Evolutionary conservation across 2,113 vertebrate species (phyloP), one percentile per base, ranked within the genome.

Genomic region (Heliornis fulica): DNA sequence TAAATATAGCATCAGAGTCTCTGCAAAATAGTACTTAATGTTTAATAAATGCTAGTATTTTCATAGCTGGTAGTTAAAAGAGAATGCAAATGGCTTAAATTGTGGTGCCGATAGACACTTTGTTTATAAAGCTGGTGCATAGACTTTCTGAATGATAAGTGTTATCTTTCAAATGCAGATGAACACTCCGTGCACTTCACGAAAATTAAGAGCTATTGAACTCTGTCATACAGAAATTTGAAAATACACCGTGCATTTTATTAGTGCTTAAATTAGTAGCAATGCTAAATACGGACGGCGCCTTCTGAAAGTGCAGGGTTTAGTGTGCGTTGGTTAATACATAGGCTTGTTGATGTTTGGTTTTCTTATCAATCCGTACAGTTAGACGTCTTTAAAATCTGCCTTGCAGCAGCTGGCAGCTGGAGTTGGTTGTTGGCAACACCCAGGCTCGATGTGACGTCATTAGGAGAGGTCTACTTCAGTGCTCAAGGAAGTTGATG

Each of bases 331-430:
- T 71, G 29, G 41, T 75, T 76, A 83, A 57, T 96, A 86, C 79
- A 82, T 68, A 85, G 89, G 80, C 78, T 80, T 92, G 78, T 92
- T 94, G 92, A 86, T 96, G 78, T 93, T 96, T 89, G 88, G 87
- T 69, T 94, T 96, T 90, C 96, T 98, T 99, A 99, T 99, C 98
- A 85, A 93, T 83, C 64, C 0, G 80, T 97, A 77, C 98, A 98
- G 98, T 98, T 63, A 96, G 94, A 98, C 97, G 98, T 96, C 97
- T 97, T 97, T 97, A 98, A 98, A 98, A 98, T 98, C 98, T 98
- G 98, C 98, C 97, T 98, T 92, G 97, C 97, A 98, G 98, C 97
- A 98, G 98, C 98, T 98, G 98, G 98, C 97, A 98, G 97, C 97
- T 97, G 96, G 96, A 96, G 94, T 89, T 89, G 89, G 79, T 85